Base-by-base conservation (phyloP, 2,797 vertebrate genomes). In the Alexandromys oeconomus region DNA sequence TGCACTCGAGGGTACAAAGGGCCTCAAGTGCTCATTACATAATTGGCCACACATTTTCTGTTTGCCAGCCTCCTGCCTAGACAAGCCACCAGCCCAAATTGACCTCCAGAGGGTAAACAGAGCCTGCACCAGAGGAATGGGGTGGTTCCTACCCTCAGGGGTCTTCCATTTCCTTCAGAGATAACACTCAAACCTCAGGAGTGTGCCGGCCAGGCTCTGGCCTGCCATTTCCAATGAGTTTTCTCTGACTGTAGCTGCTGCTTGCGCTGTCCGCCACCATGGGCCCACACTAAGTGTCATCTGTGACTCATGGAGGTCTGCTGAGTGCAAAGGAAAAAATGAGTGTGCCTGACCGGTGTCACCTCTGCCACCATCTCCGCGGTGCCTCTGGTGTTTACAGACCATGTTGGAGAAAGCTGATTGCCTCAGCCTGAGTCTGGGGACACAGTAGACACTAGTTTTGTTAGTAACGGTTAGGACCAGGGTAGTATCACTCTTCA, bases 41-140 rank as follows among this genome's bases (percentile, higher is more conserved):
- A 87, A 63, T 87, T n/a, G 37, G 81, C 86, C 92, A 51, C 78
- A 57, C 48, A 14, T 87, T 94, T 94, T 96, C 90, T 29, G 5
- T 86, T 46, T 79, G 40, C 61, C 63, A 46, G 61, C 80, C 89
- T 51, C 46, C 48, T 87, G 74, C 69, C 84, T 76, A 46, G 76
- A 43, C 73, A 81, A 17, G 79, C 67, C 67, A 48, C 90, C 14
- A 77, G 23, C 54, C 59, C 73, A 78, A 59, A 29, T 54, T 43
- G 76, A 71, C 61, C 46, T 34, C 78, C 31, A 73, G 59, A 46
- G 63, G 27, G 27, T 87, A 59, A 71, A 37, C 51, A 78, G 10
- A n/a, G 2, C 59, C 37, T 86, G 54, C 81, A 59, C n/a, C 46
- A 11, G 2, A 17, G 54, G n/a, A 21, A 25, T 46, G 25, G 31